These are phyloP conservation scores for Nothura maculosa DNA, from an alignment of 2,797 vertebrate species.

Conservation along the genomic window DNA sequence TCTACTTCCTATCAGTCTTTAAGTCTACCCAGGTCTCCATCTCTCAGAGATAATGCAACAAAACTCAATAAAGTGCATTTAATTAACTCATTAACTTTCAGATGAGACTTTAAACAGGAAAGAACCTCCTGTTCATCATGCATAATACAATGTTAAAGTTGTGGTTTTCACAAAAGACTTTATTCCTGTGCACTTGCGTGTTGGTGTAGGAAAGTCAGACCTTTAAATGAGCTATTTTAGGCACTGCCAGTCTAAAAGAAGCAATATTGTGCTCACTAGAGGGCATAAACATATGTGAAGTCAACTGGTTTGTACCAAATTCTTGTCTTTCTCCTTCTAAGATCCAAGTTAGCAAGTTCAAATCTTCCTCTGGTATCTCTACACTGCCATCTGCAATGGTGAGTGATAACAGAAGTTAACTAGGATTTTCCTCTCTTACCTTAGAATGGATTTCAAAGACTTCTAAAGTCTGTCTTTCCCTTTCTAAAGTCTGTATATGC, in stretches of 20 bases:
- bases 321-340: not conserved
- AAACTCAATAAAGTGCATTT: slow-evolving; percentile 39
- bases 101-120: slow-evolving; percentile 12
- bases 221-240: not conserved
- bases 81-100: slow-evolving; percentile 28
- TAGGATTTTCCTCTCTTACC: not conserved
- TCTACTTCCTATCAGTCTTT: not conserved
- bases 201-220: not conserved
- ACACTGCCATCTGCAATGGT: not conserved
- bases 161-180: not conserved
- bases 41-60: not conserved
- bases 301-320: not conserved
- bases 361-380: not conserved
- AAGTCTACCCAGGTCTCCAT: not conserved
- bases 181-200: not conserved
- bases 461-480: not conserved
- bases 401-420: not conserved
- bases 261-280: not conserved
- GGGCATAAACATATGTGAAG: not conserved
- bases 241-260: not conserved
- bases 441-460: not conserved
- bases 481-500: too few species aligned
- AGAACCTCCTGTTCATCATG: not conserved
- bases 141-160: not conserved
- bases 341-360: not conserved